Evolutionary conservation across 2,113 vertebrate genomes (phyloP), one percentile per base, ranked within the genome.

Genomic region (Vanacampus margaritifer): DNA sequence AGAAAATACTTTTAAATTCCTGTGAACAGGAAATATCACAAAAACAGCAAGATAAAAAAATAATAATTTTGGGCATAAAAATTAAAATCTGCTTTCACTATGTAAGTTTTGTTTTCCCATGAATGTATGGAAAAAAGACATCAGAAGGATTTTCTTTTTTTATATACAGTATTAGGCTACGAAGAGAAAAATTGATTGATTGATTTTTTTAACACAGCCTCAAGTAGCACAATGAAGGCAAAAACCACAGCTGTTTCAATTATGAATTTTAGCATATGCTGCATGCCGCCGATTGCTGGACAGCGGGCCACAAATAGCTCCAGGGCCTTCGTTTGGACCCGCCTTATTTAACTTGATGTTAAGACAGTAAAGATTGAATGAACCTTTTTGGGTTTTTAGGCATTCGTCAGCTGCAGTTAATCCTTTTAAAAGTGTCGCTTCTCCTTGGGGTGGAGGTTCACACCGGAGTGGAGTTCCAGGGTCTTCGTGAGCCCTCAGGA

Each of bases 391-490:
- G 17, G 14, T 84, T 26, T 67, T 0, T 79, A 98, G 96, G 96
- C 83, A 98, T 98, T 76, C 94, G 96, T 59, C 96, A 98, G 89
- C 91, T 98, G 61, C 96, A 98, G 87, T 72, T 98, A 74, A 91
- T 98, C 64, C 88, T 98, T 23, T 72, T 98, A 82, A 97, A 98
- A 81, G 92, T 97, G 79, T 92, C 91, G 5, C 85, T 98, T 53
- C 87, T 98, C 8, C 88, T 98, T 28, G 96, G 96, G 6, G 95
- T 98, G 17, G 94, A 98, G 78, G 92, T 98, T 74, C 93, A 98
- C 85, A 91, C 89, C 58, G 93, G 91, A 0, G 90, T 97, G 84
- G 71, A 89, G 64, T 98, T 93, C 62, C 90, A 89, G 46, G 91
- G 91, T 19, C 79, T 98, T 11, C 63, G 87, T 23, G 91, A 94